Base-by-base conservation (phyloP, 2,797 vertebrate species). In the Gymnoscopelus microlampas region DNA sequence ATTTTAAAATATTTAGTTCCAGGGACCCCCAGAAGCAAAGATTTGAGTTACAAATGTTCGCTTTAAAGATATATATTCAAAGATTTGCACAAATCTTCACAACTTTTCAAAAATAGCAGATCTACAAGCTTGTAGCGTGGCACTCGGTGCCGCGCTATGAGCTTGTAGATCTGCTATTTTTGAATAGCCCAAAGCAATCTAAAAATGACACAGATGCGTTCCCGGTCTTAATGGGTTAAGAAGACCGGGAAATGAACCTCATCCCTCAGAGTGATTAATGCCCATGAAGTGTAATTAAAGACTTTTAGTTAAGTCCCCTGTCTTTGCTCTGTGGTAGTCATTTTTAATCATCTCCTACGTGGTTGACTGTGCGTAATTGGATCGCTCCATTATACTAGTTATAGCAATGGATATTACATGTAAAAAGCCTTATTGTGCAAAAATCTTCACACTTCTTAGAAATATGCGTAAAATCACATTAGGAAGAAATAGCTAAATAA, bases 271-370 rank as follows among this genome's bases (percentile, higher is more conserved):
- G 70, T 91, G 92, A 94, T 93, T 91, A 92, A 94, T 94, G 88
- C 89, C 87, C 81, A 86, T 88, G 86, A 91, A 87, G 85, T 89
- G 87, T 93, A 94, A 94, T 94, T 94, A 94, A 93, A 91, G 85
- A 93, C 88, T 87, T 92, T 93, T 87, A 91, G 90, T 92, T 94
- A 93, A 94, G 93, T 93, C 88, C 85, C 89, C 84, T 89, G 91
- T 92, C 91, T 82, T 80, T 77, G 67, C 79, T 90, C 85, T 82
- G 83, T 78, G 23, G 74, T 86, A 88, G 81, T 84, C 87, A 82
- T 89, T 91, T 92, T 94, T 91, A 90, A 92, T 92, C 83, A 91
- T 90, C 88, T 90, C 88, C 84, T 19, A 19, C 82, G 71, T 58
- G 56, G 82, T 88, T 80, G 80, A 79, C 78, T 79, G 77, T 64